Conservation (phyloP, 2,113 vertebrate genomes). For the Planiliza haematocheilus region DNA sequence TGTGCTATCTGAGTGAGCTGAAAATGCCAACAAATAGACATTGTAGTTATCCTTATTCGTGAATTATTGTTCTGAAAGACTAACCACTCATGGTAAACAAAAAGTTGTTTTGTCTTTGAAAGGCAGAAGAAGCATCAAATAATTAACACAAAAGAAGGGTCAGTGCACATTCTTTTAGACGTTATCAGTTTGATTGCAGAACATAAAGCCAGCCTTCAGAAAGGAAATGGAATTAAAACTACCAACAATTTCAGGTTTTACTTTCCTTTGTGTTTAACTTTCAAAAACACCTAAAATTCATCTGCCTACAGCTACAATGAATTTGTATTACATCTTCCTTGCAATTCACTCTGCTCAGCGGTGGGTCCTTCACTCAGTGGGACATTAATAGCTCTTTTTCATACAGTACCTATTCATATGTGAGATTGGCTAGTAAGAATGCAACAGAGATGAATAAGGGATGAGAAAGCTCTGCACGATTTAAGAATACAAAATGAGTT, state of each 20-base stretch:
- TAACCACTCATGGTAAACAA: too few relatives aligned
- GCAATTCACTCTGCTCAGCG: neutral
- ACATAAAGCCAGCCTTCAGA: neutral
- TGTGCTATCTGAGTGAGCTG: too few relatives aligned
- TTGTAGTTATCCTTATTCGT: too few relatives aligned
- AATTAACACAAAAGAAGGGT: conserved; percentile 16
- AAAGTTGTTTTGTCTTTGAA: neutral
- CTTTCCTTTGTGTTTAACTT: conserved; percentile 21
- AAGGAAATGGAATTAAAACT: conserved; percentile 10
- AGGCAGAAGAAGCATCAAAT: conserved; percentile 4
- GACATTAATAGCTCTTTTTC: conserved; percentile 51
- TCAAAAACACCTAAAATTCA: conserved; percentile 21
- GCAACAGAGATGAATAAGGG: conserved; percentile 52
- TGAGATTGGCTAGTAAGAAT: conserved; percentile 45
- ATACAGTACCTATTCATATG: conserved; percentile 49
- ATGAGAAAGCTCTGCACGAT: conserved; percentile 36
- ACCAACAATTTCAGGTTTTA: neutral
- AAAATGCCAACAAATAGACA: too few relatives aligned
- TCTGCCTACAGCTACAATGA: neutral
- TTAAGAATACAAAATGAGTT: conserved; percentile 55
- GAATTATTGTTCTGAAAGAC: too few relatives aligned
- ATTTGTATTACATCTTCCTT: conserved; percentile 3
- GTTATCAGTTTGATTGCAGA: neutral
- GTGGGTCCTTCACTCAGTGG: conserved; percentile 35
- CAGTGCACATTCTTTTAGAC: conserved; percentile 2